phyloP scores from a whole-genome alignment of 2,888 invertebrate species.

The Habroteleia sp. region DNA sequence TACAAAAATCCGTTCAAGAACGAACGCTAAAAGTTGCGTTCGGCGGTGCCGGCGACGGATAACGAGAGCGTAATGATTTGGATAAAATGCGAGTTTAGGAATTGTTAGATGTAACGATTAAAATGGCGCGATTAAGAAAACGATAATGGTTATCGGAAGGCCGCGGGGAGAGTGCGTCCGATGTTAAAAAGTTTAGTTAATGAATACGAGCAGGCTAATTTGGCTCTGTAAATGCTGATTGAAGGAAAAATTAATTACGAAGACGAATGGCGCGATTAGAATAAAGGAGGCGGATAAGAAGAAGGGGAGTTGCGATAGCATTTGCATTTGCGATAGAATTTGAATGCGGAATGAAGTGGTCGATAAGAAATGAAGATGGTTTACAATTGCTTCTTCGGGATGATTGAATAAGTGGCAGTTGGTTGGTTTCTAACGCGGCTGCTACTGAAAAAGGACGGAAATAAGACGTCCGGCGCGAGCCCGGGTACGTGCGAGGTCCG shows the following conservation, averaged over 20 bases:
- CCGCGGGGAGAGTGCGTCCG: conserved; percentile 9
- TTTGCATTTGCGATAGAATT: no score
- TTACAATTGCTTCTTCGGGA: conserved; percentile 42
- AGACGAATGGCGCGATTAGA: conserved; percentile 28
- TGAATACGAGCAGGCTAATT: conserved; percentile 30
- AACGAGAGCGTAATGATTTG: conserved; percentile 53
- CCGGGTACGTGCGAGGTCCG: conserved; percentile 43
- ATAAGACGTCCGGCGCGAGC: conserved; percentile 14
- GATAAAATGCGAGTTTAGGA: conserved; percentile 45
- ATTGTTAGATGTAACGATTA: conserved; percentile 49
- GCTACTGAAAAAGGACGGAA: conserved; percentile 18
- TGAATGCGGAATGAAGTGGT: conserved; percentile 3
- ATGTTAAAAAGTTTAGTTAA: conserved; percentile 44
- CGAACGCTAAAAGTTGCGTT: conserved; percentile 32
- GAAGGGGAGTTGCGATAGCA: no score
- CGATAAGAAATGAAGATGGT: conserved; percentile 20
- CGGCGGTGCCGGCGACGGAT: conserved; percentile 37
- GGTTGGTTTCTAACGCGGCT: conserved; percentile 7
- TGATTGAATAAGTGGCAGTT: conserved; percentile 31
- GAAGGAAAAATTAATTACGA: conserved; percentile 29
- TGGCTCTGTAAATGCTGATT: conserved; percentile 6
- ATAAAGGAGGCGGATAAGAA: conserved; percentile 23
- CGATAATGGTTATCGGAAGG: conserved; percentile 38
- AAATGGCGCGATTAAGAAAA: conserved; percentile 30
- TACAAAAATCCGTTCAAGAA: conserved; percentile 4